phyloP scores from a whole-genome alignment of 1,140 invertebrate species.

The Diabrotica undecimpunctata region DNA sequence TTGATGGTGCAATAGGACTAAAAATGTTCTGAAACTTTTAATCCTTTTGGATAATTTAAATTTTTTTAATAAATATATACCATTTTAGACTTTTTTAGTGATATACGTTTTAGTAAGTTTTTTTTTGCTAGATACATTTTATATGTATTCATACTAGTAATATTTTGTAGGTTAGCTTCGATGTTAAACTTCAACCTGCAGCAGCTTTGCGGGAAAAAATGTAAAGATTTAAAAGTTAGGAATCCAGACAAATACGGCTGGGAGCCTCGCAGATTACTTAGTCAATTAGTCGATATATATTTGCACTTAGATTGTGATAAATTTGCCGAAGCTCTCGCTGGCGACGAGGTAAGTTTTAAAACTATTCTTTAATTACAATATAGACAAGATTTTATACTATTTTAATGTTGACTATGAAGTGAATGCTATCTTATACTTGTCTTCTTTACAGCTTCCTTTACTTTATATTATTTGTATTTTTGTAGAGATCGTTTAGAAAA shows the following conservation, averaged over 20 bases:
- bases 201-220: slow-evolving; percentile 96
- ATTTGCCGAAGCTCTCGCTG: slow-evolving; percentile 85
- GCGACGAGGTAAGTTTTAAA: slow-evolving; percentile 71
- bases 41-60: too few relatives aligned
- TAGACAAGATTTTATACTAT: too few relatives aligned
- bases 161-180: slow-evolving; percentile 65
- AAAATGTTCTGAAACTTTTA: too few relatives aligned
- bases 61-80: too few relatives aligned
- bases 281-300: slow-evolving; percentile 94
- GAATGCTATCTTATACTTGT: too few relatives aligned
- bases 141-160: too few relatives aligned
- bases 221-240: slow-evolving; percentile 95
- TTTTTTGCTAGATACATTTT: too few relatives aligned
- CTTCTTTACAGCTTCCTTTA: neutral
- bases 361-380: slow-evolving; percentile 4
- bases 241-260: slow-evolving; percentile 94
- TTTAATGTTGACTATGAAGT: too few relatives aligned
- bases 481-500: slow-evolving; percentile 85
- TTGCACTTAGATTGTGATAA: slow-evolving; percentile 89
- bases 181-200: slow-evolving; percentile 98
- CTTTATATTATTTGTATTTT: neutral
- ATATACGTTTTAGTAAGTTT: too few relatives aligned
- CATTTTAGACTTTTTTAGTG: too few relatives aligned
- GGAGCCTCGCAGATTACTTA: slow-evolving; percentile 87
- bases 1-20: too few relatives aligned